Percentiles rank a stretch among this genome's conserved stretches.
These are phyloP conservation scores for Bursaphelenchus mucronatus DNA, from an alignment of 1,140 invertebrate genomes.

Conservation along the genomic window DNA sequence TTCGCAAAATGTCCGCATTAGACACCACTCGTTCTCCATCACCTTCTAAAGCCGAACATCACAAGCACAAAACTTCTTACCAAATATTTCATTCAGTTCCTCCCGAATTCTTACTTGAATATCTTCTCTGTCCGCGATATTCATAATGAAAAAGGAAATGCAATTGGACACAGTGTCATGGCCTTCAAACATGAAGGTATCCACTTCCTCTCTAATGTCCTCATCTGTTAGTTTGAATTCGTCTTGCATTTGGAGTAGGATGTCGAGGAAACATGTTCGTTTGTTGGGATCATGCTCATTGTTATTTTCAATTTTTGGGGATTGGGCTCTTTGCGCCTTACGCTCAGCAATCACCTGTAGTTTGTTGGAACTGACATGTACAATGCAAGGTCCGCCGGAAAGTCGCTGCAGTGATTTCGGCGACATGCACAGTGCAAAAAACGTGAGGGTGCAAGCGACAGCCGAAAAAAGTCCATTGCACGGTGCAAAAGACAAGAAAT, in stretches of 20 bases:
- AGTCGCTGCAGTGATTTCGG: no score
- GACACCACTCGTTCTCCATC: constrained; percentile 72
- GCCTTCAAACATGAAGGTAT: constrained; percentile 75
- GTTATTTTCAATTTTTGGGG: constrained; percentile 29
- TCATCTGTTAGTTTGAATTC: constrained; percentile 68
- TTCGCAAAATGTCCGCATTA: constrained; percentile 75
- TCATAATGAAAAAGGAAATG: constrained; percentile 67
- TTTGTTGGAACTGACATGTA: no score
- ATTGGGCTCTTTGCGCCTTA: neutral
- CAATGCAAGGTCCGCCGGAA: no score
- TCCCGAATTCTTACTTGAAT: constrained; percentile 72
- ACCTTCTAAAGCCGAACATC: constrained; percentile 68
- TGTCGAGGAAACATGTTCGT: constrained; percentile 82
- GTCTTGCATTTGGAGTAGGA: constrained; percentile 76
- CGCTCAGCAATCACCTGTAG: constrained; percentile 1
- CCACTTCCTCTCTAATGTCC: constrained; percentile 70
- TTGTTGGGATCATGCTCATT: constrained; percentile 68
- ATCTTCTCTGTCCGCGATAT: constrained; percentile 62
- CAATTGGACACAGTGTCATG: constrained; percentile 85
- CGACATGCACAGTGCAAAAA: no score
- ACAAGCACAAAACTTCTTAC: constrained; percentile 51
- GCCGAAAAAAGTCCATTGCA: no score
- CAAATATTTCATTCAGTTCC: constrained; percentile 75
- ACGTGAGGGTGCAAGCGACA: no score
- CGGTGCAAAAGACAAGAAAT: no score